phyloP scores from a whole-genome alignment of 2,888 invertebrate species.

The Dasysyrphus tricinctus region DNA sequence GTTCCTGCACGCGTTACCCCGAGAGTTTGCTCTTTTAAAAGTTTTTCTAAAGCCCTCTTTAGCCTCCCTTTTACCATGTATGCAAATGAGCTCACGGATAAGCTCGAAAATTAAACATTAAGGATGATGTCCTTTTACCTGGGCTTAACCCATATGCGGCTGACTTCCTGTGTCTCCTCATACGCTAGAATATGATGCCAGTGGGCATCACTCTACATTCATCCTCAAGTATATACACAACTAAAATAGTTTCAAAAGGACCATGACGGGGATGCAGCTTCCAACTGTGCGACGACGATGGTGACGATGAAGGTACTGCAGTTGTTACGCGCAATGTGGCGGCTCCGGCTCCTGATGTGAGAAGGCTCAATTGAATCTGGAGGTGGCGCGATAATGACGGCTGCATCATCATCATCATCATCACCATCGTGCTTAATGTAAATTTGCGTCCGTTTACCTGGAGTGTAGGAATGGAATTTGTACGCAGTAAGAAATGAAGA shows the following conservation, averaged over 20 bases:
- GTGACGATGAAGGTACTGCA: not conserved
- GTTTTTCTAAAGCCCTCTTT: slow-evolving; percentile 27
- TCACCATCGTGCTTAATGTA: slow-evolving; percentile 44
- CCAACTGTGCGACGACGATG: not conserved
- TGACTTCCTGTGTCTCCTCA: slow-evolving; percentile 52
- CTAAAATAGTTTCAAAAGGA: slow-evolving; percentile 28
- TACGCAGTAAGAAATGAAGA: slow-evolving; percentile 15
- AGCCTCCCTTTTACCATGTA: slow-evolving; percentile 10
- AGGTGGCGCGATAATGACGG: slow-evolving; percentile 25
- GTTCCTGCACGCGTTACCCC: slow-evolving; percentile 46
- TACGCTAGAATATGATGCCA: slow-evolving; percentile 18
- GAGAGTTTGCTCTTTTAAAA: slow-evolving; percentile 50
- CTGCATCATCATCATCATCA: slow-evolving; percentile 1
- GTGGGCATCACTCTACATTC: slow-evolving; percentile 37
- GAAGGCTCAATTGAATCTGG: slow-evolving; percentile 61
- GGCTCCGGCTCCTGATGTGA: slow-evolving; percentile 12
- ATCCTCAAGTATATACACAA: not conserved
- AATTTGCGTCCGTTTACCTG: slow-evolving; percentile 62
- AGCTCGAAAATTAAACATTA: slow-evolving; percentile 66
- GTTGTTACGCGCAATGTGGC: slow-evolving; percentile 15
- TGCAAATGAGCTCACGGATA: slow-evolving; percentile 62
- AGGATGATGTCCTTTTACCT: slow-evolving; percentile 41
- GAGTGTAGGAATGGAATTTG: slow-evolving; percentile 17
- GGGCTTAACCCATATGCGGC: slow-evolving; percentile 16
- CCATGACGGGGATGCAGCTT: not conserved